Percentiles rank a stretch among this genome's conserved stretches.
Evolutionary conservation across 2,797 vertebrate genomes (phyloP).

Genomic region (Luscinia luscinia): DNA sequence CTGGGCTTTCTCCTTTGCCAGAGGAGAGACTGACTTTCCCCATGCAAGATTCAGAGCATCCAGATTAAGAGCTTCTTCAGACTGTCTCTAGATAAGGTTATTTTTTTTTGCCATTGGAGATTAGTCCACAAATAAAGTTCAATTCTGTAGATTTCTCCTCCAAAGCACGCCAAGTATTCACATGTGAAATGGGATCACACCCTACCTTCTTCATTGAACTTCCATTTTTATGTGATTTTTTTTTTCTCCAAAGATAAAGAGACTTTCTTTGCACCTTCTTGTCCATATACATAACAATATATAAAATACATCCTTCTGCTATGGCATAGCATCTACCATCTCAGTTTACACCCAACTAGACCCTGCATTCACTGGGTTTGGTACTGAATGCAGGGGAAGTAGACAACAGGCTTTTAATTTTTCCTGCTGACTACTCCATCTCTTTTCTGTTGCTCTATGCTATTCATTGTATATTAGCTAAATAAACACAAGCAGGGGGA

Average conservation of each 20-base stretch:
- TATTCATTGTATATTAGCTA: neutral
- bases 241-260: neutral
- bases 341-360: neutral
- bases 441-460: neutral
- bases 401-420: neutral
- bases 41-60: neutral
- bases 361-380: neutral
- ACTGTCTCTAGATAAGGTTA: neutral
- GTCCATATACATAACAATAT: neutral
- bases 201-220: neutral
- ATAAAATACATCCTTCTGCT: neutral
- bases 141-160: neutral
- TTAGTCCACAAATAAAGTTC: neutral
- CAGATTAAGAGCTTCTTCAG: neutral
- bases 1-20: neutral
- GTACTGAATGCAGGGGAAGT: neutral
- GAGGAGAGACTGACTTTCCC: neutral
- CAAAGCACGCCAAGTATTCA: neutral
- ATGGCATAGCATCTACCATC: neutral
- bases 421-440: neutral
- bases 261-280: neutral
- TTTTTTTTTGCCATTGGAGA: neutral
- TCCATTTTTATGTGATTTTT: neutral
- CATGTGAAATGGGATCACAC: neutral
- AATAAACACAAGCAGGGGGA: neutral